Percentiles rank a stretch among this genome's conserved stretches.
Evolutionary conservation across 2,888 invertebrate species (phyloP).

Genomic region (Tetranychus truncatus): DNA sequence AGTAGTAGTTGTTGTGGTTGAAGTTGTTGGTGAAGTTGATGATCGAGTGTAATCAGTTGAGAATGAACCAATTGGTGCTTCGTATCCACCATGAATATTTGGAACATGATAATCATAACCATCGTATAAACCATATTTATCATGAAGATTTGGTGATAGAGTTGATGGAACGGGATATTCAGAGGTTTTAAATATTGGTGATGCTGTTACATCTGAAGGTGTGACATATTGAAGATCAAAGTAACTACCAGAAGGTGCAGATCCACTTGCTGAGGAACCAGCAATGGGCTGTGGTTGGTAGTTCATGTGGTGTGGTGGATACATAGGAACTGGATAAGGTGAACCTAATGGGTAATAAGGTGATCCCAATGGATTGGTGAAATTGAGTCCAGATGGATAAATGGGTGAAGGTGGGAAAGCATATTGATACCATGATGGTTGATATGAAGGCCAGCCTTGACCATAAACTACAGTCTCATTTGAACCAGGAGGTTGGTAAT

Average conservation of each 20-base stretch:
- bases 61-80: neutral
- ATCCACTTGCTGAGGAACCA: neutral
- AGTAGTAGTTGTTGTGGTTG: conserved; percentile 6
- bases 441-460: conserved; percentile 10
- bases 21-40: conserved; percentile 4
- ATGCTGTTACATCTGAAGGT: neutral
- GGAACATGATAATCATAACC: neutral
- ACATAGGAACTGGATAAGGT: neutral
- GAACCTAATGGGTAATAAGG: neutral
- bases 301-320: neutral
- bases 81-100: neutral
- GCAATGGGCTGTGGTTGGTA: neutral
- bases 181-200: neutral
- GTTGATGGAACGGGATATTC: neutral
- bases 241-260: neutral
- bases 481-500: neutral
- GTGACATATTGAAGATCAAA: neutral
- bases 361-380: neutral
- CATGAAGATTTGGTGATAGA: conserved; percentile 1
- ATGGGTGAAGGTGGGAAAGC: conserved; percentile 3
- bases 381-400: neutral
- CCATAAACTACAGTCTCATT: neutral
- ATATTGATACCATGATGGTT: conserved; percentile 11
- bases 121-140: neutral
- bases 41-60: neutral